Base-by-base conservation (phyloP, 2,888 invertebrate species). In the Tyria jacobaeae region DNA sequence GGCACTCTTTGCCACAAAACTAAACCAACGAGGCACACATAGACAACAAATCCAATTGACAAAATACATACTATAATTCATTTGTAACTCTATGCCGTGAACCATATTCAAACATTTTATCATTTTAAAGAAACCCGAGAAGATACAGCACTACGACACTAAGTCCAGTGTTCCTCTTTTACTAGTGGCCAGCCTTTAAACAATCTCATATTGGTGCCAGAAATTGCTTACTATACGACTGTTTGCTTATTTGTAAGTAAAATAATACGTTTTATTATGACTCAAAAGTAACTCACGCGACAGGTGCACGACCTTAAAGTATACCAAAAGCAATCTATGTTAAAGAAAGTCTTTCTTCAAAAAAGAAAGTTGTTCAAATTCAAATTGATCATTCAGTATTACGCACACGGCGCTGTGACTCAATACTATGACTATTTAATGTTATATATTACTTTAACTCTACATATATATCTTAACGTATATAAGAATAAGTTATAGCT, bases 311-410 rank as follows among this genome's bases (percentile, higher is more conserved):
- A 71, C 64, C 72, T 65, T 60, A 27, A 66, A 65, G 58, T 71
- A 54, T 58, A 57, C 49, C 60, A 62, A 62, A 57, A 57, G 57
- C 57, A 53, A 39, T 63, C 41, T 24, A 48, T 34, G 51, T 50
- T 68, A 63, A 60, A 68, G 68, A 73, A 73, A 75, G 68, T 64
- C 53, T 62, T 75, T 62, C 60, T 44, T 41, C 25, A n/a, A 50
- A 58, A 71, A 60, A 51, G 4, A 69, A 72, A 72, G 44, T 44
- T 44, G 41, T 17, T 17, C 41, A 41, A 75, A 64, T 64, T 50
- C 47, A 53, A 62, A 54, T 62, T 9, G 55, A 64, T 58, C 63
- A 50, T 35, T 21, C 31, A 17, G 57, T 53, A 54, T 53, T 53
- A 54, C 54, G 39, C 49, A 39, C 37, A 37, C 35, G 27, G 7